Percentiles rank a stretch among this genome's conserved stretches.
Evolutionary conservation across 2,797 vertebrate genomes (phyloP).

Genomic region (Enteromius mattozi): DNA sequence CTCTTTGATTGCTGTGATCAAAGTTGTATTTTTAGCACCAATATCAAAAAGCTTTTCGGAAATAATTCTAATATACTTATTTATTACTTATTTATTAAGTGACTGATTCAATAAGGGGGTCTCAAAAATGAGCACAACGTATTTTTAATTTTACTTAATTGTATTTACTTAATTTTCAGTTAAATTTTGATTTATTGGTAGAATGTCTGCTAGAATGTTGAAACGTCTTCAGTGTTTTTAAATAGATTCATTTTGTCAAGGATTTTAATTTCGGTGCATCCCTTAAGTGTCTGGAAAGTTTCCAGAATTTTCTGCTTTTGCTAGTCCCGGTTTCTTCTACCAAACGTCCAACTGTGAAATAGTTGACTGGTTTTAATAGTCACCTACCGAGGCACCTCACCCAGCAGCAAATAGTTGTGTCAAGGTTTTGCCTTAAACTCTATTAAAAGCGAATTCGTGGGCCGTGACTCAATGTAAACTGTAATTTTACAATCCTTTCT

Average conservation of each 20-base stretch:
- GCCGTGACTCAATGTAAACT: neutral
- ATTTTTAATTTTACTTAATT: neutral
- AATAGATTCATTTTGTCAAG: neutral
- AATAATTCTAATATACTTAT: too few species aligned
- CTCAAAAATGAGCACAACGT: too few species aligned
- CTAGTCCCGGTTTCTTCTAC: neutral
- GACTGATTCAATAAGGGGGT: too few species aligned
- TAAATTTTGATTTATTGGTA: too few species aligned
- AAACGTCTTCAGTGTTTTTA: too few species aligned
- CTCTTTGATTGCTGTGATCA: neutral
- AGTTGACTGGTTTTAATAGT: neutral
- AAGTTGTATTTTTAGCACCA: neutral
- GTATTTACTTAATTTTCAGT: neutral
- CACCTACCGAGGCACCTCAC: neutral
- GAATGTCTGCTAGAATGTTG: neutral
- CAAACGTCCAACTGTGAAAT: neutral
- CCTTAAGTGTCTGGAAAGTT: neutral
- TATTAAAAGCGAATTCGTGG: neutral
- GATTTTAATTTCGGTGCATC: neutral
- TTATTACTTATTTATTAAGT: too few species aligned
- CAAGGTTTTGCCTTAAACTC: neutral
- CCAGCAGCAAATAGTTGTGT: neutral
- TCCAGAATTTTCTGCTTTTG: neutral
- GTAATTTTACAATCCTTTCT: neutral
- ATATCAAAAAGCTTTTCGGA: neutral